Percentiles rank a stretch among this genome's conserved stretches.
phyloP scores from a whole-genome alignment of 2,113 vertebrate species.

The Gallinago undulata region DNA sequence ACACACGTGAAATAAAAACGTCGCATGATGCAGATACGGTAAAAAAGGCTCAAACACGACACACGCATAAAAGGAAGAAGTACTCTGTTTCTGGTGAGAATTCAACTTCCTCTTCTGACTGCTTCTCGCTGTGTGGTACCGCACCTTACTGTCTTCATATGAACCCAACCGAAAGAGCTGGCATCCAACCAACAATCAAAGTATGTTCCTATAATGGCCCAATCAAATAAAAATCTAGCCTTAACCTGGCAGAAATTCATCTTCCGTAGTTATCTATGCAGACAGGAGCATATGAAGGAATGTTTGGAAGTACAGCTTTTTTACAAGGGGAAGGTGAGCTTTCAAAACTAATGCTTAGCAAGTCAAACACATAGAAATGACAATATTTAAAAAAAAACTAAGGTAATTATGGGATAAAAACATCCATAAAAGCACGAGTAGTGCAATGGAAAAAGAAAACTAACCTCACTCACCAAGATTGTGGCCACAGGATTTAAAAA shows the following conservation, averaged over 20 bases:
- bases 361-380: neutral
- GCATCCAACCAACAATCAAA: neutral
- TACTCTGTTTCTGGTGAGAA: neutral
- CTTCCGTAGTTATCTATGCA: neutral
- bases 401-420: neutral
- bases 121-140: neutral
- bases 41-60: neutral
- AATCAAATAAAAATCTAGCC: neutral
- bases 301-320: neutral
- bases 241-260: neutral
- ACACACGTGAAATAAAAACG: fast-evolving
- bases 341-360: neutral
- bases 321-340: neutral
- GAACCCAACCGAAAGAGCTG: neutral
- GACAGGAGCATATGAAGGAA: neutral
- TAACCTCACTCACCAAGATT: neutral
- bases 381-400: neutral
- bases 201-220: neutral
- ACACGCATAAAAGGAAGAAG: neutral
- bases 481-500: neutral
- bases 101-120: conserved; percentile 33
- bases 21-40: fast-evolving
- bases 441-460: neutral
- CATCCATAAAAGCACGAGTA: neutral
- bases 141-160: neutral